Conservation (phyloP, 1,140 invertebrate species). For the Orussus abietinus region DNA sequence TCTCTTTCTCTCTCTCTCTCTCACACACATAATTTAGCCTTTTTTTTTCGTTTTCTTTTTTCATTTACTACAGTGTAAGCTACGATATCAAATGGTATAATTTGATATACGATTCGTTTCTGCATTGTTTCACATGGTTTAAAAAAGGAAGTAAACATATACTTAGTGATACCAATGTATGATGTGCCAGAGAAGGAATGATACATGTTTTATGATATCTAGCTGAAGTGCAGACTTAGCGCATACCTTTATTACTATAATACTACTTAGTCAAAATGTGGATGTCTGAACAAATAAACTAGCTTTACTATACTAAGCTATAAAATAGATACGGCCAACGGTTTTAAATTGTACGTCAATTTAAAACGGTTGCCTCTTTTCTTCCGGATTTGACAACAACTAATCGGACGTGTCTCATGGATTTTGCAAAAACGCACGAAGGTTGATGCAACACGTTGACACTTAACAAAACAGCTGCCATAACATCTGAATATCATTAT, state of each 20-base stretch:
- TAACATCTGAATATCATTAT: slow-evolving; percentile 48
- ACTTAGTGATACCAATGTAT: slow-evolving; percentile 55
- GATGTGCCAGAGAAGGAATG: slow-evolving; percentile 53
- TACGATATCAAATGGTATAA: slow-evolving; percentile 35
- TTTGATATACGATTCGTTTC: slow-evolving; percentile 34
- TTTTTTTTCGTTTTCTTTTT: slow-evolving; percentile 28
- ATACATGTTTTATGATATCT: slow-evolving; percentile 56
- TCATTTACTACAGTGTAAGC: slow-evolving; percentile 33
- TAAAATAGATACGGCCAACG: slow-evolving; percentile 47
- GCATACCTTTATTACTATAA: slow-evolving; percentile 56
- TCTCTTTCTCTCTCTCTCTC: too few species aligned
- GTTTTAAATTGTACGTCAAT: slow-evolving; percentile 39
- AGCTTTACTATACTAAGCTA: slow-evolving; percentile 56
- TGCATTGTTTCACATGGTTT: slow-evolving; percentile 45
- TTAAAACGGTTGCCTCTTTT: slow-evolving; percentile 44
- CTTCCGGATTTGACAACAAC: slow-evolving; percentile 56
- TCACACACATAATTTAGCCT: slow-evolving; percentile 32
- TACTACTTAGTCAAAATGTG: slow-evolving; percentile 56
- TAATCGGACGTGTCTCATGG: slow-evolving; percentile 53
- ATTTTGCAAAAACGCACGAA: slow-evolving; percentile 43
- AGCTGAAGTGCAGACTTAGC: slow-evolving; percentile 55
- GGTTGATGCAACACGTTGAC: slow-evolving; percentile 49
- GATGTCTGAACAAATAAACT: slow-evolving; percentile 55
- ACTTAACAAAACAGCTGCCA: slow-evolving; percentile 44
- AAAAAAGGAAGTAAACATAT: slow-evolving; percentile 50